A percentile compares a stretch with the other conserved stretches of the same genome.
phyloP scores from a whole-genome alignment of 2,888 invertebrate species.

The Drosophila tripunctata region DNA sequence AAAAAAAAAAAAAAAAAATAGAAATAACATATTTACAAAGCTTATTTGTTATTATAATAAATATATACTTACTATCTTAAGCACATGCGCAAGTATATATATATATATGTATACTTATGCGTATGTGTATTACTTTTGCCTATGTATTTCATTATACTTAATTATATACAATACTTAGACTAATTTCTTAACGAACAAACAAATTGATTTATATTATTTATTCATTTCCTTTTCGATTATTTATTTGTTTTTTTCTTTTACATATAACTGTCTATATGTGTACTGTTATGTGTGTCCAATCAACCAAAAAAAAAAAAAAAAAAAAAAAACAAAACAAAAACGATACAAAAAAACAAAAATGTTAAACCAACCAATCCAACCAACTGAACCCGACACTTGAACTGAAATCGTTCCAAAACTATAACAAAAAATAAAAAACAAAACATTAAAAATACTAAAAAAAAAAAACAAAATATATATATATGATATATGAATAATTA shows the following conservation, averaged over 20 bases:
- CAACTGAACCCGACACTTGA: conserved; percentile 70
- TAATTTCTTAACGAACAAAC: conserved; percentile 61
- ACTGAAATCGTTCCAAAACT: conserved; percentile 64
- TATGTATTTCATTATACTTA: conserved; percentile 32
- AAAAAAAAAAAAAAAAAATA: too few relatives aligned
- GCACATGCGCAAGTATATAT: background rate
- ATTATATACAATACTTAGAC: conserved; percentile 44
- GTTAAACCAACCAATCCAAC: conserved; percentile 50
- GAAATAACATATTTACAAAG: too few relatives aligned
- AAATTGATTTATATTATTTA: conserved; percentile 70
- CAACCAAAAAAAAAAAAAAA: conserved; percentile 46
- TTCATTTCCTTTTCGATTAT: conserved; percentile 70
- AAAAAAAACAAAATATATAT: conserved; percentile 54
- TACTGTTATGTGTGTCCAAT: conserved; percentile 70
- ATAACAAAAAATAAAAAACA: conserved; percentile 36
- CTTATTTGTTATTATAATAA: background rate
- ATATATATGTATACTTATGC: conserved; percentile 13
- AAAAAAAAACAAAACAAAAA: conserved; percentile 27
- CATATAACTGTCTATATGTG: conserved; percentile 72
- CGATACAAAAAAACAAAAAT: conserved; percentile 29
- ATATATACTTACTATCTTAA: background rate
- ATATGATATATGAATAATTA: conserved; percentile 45
- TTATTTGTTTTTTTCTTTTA: conserved; percentile 59
- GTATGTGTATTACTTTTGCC: conserved; percentile 8
- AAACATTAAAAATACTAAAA: conserved; percentile 21